These are phyloP conservation scores for Petroica traversi DNA, from an alignment of 2,113 vertebrate species.

Conservation along the genomic window DNA sequence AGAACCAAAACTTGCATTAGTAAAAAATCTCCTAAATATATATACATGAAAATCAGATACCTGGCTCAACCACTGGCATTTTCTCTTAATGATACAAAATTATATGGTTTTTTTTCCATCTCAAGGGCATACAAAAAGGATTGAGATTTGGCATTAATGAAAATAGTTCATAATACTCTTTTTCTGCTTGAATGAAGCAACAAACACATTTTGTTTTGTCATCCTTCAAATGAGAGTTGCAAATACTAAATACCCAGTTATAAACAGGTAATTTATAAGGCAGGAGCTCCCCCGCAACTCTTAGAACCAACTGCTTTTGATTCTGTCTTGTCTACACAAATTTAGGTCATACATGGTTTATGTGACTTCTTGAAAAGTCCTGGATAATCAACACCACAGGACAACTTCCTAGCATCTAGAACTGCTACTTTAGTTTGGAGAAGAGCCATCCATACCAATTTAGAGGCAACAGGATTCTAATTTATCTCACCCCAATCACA, in stretches of 20 bases:
- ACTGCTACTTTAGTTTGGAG: background rate
- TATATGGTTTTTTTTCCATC: background rate
- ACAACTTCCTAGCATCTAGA: background rate
- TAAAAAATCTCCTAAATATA: background rate
- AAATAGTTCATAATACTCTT: background rate
- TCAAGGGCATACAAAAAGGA: background rate
- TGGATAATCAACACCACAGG: background rate
- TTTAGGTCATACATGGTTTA: background rate
- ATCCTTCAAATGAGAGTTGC: background rate
- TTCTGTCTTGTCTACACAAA: background rate
- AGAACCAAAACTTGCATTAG: background rate
- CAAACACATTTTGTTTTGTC: background rate
- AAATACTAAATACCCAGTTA: background rate
- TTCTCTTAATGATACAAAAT: background rate
- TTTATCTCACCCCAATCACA: background rate
- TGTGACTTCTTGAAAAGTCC: background rate
- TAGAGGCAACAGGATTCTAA: background rate
- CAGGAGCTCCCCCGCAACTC: background rate
- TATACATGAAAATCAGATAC: background rate
- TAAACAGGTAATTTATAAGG: background rate
- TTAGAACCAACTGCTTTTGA: background rate
- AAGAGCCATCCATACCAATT: background rate
- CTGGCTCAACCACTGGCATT: background rate
- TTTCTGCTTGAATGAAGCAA: background rate
- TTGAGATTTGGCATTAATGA: background rate